A percentile compares a stretch with the other conserved stretches of the same genome.
These are phyloP conservation scores for Cinclus mexicanus DNA, from an alignment of 2,113 vertebrate genomes.

Conservation along the genomic window DNA sequence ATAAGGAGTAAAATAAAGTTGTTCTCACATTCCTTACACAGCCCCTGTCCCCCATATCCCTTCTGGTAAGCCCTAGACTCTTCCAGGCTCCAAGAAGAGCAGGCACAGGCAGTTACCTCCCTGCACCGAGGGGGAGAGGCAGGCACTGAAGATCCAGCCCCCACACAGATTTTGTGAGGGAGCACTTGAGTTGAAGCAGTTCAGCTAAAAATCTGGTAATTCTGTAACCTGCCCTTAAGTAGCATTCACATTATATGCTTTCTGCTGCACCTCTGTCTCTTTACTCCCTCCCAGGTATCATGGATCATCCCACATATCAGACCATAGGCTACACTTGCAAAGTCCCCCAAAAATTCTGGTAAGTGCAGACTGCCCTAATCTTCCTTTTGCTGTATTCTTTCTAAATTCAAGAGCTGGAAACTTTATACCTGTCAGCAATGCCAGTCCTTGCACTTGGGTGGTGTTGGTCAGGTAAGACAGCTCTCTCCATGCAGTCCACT, in stretches of 20 bases:
- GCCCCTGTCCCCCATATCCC: neutral
- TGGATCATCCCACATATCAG: fast-evolving
- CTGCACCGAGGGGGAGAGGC: neutral
- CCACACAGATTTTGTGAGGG: neutral
- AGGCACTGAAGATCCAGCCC: neutral
- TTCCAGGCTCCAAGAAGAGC: neutral
- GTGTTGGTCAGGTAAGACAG: neutral
- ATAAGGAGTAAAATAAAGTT: neutral
- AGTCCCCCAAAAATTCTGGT: neutral
- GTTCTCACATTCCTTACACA: neutral
- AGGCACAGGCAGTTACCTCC: neutral
- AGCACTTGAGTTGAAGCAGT: neutral
- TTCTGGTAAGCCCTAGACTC: neutral
- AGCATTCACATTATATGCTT: neutral
- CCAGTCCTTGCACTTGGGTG: neutral
- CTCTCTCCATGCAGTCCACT: neutral
- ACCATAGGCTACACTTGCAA: neutral
- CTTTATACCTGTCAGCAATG: neutral
- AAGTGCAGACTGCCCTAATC: neutral
- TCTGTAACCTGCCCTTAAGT: neutral
- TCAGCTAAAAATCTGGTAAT: neutral
- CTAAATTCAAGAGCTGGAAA: neutral
- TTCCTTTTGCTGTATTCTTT: neutral
- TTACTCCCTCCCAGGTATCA: neutral
- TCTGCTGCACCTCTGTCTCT: neutral